phyloP scores from a whole-genome alignment of 2,113 vertebrate species.

The Protobothrops mucrosquamatus region DNA sequence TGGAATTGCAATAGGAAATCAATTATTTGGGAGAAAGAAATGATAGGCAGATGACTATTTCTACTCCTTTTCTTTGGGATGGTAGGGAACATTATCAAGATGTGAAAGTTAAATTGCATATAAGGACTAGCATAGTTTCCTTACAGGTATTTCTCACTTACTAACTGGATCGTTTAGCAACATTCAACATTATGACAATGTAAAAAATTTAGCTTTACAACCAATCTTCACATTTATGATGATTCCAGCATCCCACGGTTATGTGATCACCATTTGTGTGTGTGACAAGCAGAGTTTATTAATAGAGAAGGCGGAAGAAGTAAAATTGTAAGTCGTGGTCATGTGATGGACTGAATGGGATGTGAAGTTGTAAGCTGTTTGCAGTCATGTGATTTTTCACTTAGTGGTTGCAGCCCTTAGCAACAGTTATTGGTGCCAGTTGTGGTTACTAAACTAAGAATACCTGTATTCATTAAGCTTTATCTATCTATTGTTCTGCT shows the following conservation, averaged over 20 bases:
- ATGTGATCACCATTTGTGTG: neutral
- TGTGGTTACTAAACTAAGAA: neutral
- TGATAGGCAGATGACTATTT: neutral
- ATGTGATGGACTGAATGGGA: neutral
- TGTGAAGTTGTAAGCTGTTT: neutral
- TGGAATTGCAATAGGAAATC: neutral
- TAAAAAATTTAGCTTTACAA: neutral
- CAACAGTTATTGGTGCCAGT: neutral
- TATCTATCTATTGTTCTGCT: neutral
- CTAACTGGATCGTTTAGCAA: neutral
- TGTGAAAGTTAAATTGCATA: neutral
- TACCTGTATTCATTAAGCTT: neutral
- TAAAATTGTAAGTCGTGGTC: neutral
- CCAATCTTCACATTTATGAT: neutral
- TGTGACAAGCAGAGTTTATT: neutral
- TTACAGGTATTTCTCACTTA: neutral
- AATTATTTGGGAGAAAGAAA: neutral
- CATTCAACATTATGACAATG: neutral
- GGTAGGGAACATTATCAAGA: neutral
- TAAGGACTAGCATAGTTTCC: neutral
- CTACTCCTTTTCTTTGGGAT: neutral
- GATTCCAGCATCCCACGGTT: neutral
- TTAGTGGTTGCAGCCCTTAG: neutral
- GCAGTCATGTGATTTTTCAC: neutral
- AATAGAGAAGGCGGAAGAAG: neutral